Percentiles rank a stretch among this genome's conserved stretches.
These are phyloP conservation scores for Oreotrochilus melanogaster DNA, from an alignment of 2,113 vertebrate species.

Conservation along the genomic window DNA sequence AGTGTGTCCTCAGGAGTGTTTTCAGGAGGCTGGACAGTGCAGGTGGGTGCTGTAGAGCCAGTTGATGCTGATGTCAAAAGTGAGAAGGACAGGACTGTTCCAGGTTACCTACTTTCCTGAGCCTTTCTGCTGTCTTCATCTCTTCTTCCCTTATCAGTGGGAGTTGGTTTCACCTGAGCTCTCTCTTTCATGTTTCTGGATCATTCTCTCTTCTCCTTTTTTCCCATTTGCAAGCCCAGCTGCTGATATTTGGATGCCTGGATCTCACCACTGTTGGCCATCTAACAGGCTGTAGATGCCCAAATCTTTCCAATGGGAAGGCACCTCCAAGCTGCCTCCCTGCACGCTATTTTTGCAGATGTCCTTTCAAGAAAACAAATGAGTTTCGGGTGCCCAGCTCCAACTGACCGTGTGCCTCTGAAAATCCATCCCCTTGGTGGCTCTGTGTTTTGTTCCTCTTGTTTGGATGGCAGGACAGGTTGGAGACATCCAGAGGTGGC, in stretches of 20 bases:
- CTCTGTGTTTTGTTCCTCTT: background rate
- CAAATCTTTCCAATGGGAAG: background rate
- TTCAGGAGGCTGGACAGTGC: background rate
- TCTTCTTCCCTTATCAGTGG: slow-evolving; percentile 24
- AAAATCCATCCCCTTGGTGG: background rate
- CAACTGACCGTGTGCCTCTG: slow-evolving; percentile 32
- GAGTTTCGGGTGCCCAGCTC: slow-evolving; percentile 10
- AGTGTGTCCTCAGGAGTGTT: accelerated
- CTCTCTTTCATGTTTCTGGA: background rate
- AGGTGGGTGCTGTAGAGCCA: background rate
- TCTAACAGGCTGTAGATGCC: background rate
- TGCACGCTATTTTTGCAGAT: background rate
- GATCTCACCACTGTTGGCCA: background rate
- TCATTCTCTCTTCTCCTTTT: background rate
- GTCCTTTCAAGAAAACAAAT: background rate
- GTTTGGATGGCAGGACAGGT: background rate
- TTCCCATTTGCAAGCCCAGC: background rate
- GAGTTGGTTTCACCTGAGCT: slow-evolving; percentile 42
- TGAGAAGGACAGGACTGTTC: background rate
- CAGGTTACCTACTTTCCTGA: background rate
- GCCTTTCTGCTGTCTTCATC: background rate
- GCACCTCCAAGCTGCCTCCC: background rate
- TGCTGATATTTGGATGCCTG: background rate
- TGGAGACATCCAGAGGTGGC: background rate
- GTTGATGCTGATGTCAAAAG: background rate